Evolutionary conservation across 2,797 vertebrate genomes (phyloP), one percentile per base, ranked within the genome.

Genomic region (Adrianichthys oophorus): DNA sequence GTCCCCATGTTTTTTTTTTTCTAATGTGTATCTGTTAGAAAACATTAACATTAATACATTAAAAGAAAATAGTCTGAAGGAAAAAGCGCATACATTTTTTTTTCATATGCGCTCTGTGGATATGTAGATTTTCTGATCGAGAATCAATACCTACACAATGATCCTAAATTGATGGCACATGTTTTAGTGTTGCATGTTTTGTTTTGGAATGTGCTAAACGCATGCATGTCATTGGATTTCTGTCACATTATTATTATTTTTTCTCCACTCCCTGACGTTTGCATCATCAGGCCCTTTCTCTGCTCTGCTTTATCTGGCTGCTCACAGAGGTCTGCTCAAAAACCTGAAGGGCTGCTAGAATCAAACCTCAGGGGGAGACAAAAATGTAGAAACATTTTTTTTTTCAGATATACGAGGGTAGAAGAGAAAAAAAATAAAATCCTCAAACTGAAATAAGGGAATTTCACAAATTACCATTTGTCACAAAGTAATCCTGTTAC

Each of bases 401-500:
- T 67, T 65, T 53, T 57, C 78, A 59, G 69, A 54, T 60, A 41
- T 52, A 58, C 59, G 66, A 76, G 69, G 79, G 52, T 48, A 48
- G 56, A 68, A 79, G 64, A 76, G 81, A 78, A 70, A 54, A 64
- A 78, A 75, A 80, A 82, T 82, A 85, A 90, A 88, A 90, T 88
- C 85, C 87, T 84, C 71, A 79, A 80, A 90, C 85, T 84, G 83
- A 91, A 92, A 89, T 91, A 82, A 90, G 90, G 88, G 90, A 91
- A 92, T 93, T 92, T 89, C 85, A 86, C 88, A 90, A 91, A 91
- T 93, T 90, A 88, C 87, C 76, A 72, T 91, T 92, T 91, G 87
- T 91, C 85, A 84, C 88, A 89, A 87, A 87, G 88, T 93, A 93
- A 93, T 92, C 92, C 91, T 92, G 91, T 93, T 92, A 93, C 86